Evolutionary conservation across 2,888 invertebrate species (phyloP), one percentile per base, ranked within the genome.

Genomic region (Cheilosia urbana): DNA sequence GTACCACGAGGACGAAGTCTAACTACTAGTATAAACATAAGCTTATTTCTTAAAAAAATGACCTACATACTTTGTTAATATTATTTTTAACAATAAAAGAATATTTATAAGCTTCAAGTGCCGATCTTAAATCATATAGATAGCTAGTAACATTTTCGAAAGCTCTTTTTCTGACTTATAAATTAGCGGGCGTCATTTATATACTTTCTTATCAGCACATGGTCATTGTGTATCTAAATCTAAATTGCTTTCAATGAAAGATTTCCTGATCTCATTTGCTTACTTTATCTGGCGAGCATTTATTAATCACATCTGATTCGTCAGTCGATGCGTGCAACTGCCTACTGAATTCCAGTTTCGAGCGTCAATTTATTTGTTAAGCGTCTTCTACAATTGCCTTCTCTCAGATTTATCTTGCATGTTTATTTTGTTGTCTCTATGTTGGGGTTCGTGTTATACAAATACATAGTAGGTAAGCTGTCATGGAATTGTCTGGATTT

Each of bases 181-280:
- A 75, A 58, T 75, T 75, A 37, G 2, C 40, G 40, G 42, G 24
- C 7, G 15, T 51, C 24, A 24, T 24, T 7, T 4, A n/a, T 21
- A 11, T 11, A 49, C 42, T 51, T 47, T 65, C 65, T 37, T 49
- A 34, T 62, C 77, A 53, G 68, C 47, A 65, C 47, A 58, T 37
- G 49, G 45, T 62, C 63, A 65, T 65, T 76, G 68, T 62, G 53
- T 76, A 71, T 76, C 62, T 68, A 66, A 66, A 63, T 72, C 62
- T 76, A 77, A 77, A 87, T 87, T 87, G 51, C 63, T 62, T 73
- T 87, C 69, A 87, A 87, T 87, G 81, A 77, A 87, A 87, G 76
- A 87, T 87, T 87, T 87, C 85, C 85, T 87, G 85, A 81, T 76
- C 81, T 75, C 69, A 53, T 60, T 83, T 78, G 37, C 24, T 55